phyloP scores from a whole-genome alignment of 1,140 invertebrate species.

The Zaprionus ornatus region DNA sequence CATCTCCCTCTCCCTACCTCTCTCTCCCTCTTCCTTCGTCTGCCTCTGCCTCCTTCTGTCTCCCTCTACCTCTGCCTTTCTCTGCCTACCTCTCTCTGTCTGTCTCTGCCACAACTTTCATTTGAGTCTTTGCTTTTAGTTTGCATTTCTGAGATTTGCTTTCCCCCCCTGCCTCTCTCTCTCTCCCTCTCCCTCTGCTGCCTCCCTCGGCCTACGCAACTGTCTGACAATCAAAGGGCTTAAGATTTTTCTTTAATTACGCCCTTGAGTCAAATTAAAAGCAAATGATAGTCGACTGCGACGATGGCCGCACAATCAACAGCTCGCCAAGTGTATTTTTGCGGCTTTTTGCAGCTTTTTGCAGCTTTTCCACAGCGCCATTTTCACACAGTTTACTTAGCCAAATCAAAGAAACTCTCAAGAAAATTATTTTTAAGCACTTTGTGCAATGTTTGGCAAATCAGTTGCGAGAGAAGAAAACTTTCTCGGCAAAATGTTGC shows the following conservation, averaged over 20 bases:
- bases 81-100: neutral
- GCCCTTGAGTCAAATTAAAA: constrained; percentile 79
- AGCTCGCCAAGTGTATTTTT: constrained; percentile 29
- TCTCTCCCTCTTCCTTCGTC: neutral
- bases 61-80: no score
- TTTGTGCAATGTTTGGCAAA: constrained; percentile 28
- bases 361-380: constrained; percentile 13
- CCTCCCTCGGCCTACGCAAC: constrained; percentile 1
- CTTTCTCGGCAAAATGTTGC: neutral
- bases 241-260: constrained; percentile 81
- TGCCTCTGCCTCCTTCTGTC: neutral
- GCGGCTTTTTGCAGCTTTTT: constrained; percentile 54
- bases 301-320: constrained; percentile 22
- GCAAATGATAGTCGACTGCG: constrained; percentile 66
- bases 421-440: constrained; percentile 71
- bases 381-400: constrained; percentile 74
- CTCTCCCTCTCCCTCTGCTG: neutral
- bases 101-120: constrained; percentile 16
- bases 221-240: constrained; percentile 73
- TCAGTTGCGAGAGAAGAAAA: constrained; percentile 6
- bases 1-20: neutral
- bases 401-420: constrained; percentile 77
- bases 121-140: constrained; percentile 44
- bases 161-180: constrained; percentile 28
- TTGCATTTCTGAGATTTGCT: constrained; percentile 65